Evolutionary conservation across 2,113 vertebrate genomes (phyloP).

Genomic region (Sylvietta virens): DNA sequence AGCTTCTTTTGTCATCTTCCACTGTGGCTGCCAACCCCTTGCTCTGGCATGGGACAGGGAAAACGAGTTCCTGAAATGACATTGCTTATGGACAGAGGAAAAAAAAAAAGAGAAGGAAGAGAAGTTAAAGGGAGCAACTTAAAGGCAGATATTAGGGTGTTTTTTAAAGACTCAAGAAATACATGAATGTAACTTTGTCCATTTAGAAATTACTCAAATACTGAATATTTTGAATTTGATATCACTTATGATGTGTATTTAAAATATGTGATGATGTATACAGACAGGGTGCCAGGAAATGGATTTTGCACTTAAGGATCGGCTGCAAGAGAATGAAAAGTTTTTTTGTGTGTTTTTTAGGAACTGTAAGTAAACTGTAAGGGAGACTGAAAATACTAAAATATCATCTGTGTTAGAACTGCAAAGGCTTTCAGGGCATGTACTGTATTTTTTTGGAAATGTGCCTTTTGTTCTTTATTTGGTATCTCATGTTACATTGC

Average conservation of each 20-base stretch:
- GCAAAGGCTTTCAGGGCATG: neutral
- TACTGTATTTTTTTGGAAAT: neutral
- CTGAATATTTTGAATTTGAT: neutral
- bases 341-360: neutral
- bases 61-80: neutral
- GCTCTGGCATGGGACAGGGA: no score
- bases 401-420: neutral
- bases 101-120: neutral
- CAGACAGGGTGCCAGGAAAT: neutral
- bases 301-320: neutral
- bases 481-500: neutral
- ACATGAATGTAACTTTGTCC: neutral
- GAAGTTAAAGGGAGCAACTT: neutral
- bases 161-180: neutral
- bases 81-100: neutral
- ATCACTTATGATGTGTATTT: neutral
- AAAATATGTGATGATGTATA: neutral
- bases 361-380: neutral
- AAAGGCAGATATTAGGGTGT: neutral
- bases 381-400: neutral
- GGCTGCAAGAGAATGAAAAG: neutral
- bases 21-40: accelerated
- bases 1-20: neutral
- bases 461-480: neutral
- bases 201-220: neutral